Percentiles rank a stretch among this genome's conserved stretches.
phyloP scores from a whole-genome alignment of 2,888 invertebrate genomes.

The Rhagonycha lutea region DNA sequence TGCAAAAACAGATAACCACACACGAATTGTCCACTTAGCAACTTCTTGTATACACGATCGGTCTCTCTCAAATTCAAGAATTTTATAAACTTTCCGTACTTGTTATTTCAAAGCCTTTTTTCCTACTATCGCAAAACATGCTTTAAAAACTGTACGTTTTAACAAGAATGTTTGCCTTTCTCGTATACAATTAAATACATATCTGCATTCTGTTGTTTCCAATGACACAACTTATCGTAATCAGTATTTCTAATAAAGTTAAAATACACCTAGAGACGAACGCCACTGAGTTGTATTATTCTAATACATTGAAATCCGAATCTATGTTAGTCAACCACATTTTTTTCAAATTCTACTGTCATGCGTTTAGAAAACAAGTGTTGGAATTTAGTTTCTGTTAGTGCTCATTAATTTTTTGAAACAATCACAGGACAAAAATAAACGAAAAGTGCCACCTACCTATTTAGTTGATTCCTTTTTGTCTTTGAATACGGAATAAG shows the following conservation, averaged over 20 bases:
- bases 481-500: constrained; percentile 27
- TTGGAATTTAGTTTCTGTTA: constrained; percentile 52
- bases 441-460: constrained; percentile 52
- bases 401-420: constrained; percentile 36
- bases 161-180: background rate
- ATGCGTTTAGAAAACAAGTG: constrained; percentile 36
- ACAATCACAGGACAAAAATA: constrained; percentile 35
- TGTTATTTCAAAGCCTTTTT: background rate
- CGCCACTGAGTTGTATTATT: background rate
- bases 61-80: constrained; percentile 37
- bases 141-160: background rate
- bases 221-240: background rate
- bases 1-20: constrained; percentile 39
- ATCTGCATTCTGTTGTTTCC: background rate
- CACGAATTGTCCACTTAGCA: constrained; percentile 42
- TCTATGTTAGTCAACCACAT: background rate
- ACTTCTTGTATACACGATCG: constrained; percentile 39
- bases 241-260: background rate
- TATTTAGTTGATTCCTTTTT: constrained; percentile 39
- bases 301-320: background rate
- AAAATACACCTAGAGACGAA: background rate
- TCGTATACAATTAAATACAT: background rate
- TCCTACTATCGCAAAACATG: background rate
- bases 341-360: background rate
- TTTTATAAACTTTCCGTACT: constrained; percentile 8